A percentile compares a stretch with the other conserved stretches of the same genome.
Conservation (phyloP, 2,888 invertebrate species). For the Hydraecia micacea region DNA sequence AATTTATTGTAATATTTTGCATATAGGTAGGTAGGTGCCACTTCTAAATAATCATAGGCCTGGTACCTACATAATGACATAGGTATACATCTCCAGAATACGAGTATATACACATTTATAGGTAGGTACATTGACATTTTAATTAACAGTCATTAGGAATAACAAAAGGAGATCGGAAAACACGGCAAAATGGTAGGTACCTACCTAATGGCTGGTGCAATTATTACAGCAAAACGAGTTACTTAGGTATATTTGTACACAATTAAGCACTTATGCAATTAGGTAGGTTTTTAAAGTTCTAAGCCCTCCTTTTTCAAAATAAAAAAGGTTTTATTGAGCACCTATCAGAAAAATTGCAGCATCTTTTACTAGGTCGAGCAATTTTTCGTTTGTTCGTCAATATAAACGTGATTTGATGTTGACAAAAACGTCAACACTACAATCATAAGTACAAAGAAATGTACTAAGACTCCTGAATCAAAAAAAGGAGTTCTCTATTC, state of each 20-base stretch:
- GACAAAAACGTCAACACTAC: constrained; percentile 15
- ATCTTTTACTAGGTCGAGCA: neutral
- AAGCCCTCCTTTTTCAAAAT: neutral
- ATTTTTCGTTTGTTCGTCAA: neutral
- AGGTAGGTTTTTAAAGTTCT: neutral
- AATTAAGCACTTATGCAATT: neutral
- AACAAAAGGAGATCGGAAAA: constrained; percentile 18
- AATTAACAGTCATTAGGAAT: constrained; percentile 42
- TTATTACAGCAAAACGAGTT: neutral
- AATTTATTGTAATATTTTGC: constrained; percentile 31
- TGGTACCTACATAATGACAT: neutral
- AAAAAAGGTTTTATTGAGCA: neutral
- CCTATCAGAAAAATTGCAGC: neutral
- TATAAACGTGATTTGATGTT: constrained; percentile 6
- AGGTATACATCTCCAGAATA: neutral
- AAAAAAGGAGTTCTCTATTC: constrained; percentile 74
- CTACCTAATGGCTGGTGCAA: neutral
- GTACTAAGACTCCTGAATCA: constrained; percentile 47
- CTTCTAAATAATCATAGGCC: constrained; percentile 38
- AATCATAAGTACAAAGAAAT: constrained; percentile 38
- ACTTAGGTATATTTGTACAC: neutral
- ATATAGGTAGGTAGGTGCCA: constrained; percentile 28
- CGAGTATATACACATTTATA: constrained; percentile 26
- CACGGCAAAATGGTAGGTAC: neutral
- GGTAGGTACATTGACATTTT: constrained; percentile 19